Base-by-base conservation (phyloP, 2,797 vertebrate species). In the Ptychadena robeensis region DNA sequence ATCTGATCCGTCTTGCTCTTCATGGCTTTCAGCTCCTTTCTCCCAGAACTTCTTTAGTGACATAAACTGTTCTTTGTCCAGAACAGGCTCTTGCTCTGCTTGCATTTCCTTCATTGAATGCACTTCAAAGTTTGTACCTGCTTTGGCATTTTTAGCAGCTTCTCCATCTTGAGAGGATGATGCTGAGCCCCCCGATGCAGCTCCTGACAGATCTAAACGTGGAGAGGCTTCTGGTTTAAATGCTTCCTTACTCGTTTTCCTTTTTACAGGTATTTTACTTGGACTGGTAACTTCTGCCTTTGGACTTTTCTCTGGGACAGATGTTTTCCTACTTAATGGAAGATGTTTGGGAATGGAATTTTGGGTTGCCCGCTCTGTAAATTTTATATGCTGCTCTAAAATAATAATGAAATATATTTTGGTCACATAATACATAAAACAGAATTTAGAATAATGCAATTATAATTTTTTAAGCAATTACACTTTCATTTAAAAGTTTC, bases 1-100 rank as follows among this genome's bases (percentile, higher is more conserved):
- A 67, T 84, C 83, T 15, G 61, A 2, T 1, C 40, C 37, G 38
- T 82, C 82, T 12, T 84, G 35, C 0, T 0, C 82, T 9, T 8
- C 0, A 0, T 27, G 61, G 18, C 15, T 35, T 2, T 89, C 89
- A 0, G 87, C 87, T 70, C 87, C 91, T 73, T 89, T 91, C 87
- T 93, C 91, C 92, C 92, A 93, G 12, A 93, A 93, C 53, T 83
- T 86, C 86, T 85, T 91, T 83, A 92, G 1, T 82, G 73, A 92
- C 82, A 81, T 90, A 86, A 93, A 93, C 34, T 86, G 91, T 0
- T 86, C 88, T 0, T 64, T 87, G 44, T 92, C 35, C 0, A 92
- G 64, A 22, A 86, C 73, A 0, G 85, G 83, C 5, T 88, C 90
- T 40, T 90, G 90, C 25, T 92, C 90, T 31, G 28, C 28, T 35